phyloP scores from a whole-genome alignment of 2,113 vertebrate species.

The Chamaetylas fuelleborni region DNA sequence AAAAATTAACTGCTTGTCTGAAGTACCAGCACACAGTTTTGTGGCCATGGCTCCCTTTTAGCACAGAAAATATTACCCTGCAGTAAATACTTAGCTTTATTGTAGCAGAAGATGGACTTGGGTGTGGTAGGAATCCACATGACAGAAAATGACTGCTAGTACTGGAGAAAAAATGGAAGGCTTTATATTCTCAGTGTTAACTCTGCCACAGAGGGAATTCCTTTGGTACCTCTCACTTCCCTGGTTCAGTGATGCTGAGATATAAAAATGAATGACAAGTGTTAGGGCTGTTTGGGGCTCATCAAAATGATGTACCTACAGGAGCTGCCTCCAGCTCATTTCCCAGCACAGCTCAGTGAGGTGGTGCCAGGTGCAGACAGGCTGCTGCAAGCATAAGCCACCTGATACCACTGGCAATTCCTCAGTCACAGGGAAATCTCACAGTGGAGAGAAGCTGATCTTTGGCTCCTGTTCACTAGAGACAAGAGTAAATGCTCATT shows the following conservation, averaged over 20 bases:
- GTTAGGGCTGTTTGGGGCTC: background rate
- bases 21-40: background rate
- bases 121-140: background rate
- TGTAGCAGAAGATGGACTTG: background rate
- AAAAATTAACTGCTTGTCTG: background rate
- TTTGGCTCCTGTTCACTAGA: background rate
- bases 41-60: background rate
- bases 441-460: background rate
- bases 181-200: background rate
- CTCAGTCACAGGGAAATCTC: background rate
- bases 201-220: background rate
- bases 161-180: background rate
- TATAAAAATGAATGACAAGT: rapidly evolving
- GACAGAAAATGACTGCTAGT: background rate
- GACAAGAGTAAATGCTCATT: background rate
- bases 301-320: background rate
- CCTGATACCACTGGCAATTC: background rate
- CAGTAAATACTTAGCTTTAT: background rate
- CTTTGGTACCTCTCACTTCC: background rate
- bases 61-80: background rate
- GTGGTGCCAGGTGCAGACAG: background rate
- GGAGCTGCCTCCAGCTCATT: background rate
- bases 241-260: background rate
- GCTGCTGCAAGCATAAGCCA: background rate
- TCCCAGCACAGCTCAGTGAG: background rate